Evolutionary conservation across 2,888 invertebrate genomes (phyloP), one percentile per base, ranked within the genome.

Genomic region (Cosmorhoe ocellata): DNA sequence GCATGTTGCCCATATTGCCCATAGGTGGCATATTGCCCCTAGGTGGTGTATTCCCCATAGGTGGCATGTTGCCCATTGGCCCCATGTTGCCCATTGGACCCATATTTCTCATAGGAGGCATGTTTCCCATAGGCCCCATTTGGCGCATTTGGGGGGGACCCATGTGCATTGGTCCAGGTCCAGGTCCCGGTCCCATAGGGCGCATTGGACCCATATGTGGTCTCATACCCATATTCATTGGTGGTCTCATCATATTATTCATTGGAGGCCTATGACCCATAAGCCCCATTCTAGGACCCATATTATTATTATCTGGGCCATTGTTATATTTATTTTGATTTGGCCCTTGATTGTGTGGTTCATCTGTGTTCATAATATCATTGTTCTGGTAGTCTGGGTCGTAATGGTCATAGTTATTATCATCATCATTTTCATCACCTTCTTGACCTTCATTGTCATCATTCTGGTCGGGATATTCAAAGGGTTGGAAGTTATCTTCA

Each of bases 401-500:
- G 30, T 69, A 64, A 51, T 79, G 79, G 45, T 83, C 79, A 53
- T 84, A 75, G 51, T 64, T 59, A 30, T 72, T 66, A 46, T 76
- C 72, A 38, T 80, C 72, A 48, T 76, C 64, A 24, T 67, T 66
- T 47, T 74, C 75, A 34, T 69, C 59, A 55, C 64, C 64, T 27
- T 77, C 71, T 49, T 57, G 54, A 24, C 40, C 62, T 51, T 80
- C 77, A 53, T 64, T 58, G 34, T 83, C 80, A 62, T 67, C 70
- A 42, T 82, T 80, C 47, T 70, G 75, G 11, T 73, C 72, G 43
- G 89, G 87, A 66, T 90, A 90, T 67, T 87, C 85, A 78, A 88
- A 89, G 43, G 87, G 89, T 61, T 74, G 78, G 40, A 77, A 84
- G 56, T 76, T 84, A 5, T 90, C 87, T 51, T 88, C 91, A 68